Evolutionary conservation across 2,113 vertebrate genomes (phyloP).

Genomic region (Mastomys coucha): DNA sequence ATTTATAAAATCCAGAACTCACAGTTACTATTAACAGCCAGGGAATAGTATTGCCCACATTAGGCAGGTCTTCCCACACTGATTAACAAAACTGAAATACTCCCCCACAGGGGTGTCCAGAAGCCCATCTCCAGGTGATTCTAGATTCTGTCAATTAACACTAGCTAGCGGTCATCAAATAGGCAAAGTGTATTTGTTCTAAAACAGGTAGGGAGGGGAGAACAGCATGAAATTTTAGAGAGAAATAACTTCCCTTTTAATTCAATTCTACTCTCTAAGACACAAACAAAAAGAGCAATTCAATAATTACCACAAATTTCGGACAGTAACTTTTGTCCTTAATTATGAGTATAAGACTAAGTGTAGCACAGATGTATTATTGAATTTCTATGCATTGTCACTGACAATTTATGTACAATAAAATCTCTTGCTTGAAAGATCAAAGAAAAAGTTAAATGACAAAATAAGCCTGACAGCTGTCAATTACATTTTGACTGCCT

Average conservation of each 20-base stretch:
- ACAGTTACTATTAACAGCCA: neutral
- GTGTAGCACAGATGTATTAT: neutral
- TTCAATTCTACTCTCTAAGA: neutral
- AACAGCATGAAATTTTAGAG: neutral
- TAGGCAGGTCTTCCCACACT: neutral
- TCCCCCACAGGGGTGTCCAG: neutral
- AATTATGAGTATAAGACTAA: constrained; percentile 21
- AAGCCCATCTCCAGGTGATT: neutral
- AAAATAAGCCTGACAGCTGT: neutral
- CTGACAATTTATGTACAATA: constrained; percentile 41
- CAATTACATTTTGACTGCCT: neutral
- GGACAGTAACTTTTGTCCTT: neutral
- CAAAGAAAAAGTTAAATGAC: constrained; percentile 53
- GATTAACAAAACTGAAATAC: neutral
- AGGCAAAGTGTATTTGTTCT: constrained; percentile 48
- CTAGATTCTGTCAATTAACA: neutral
- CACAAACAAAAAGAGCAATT: constrained; percentile 52
- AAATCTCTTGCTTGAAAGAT: constrained; percentile 18
- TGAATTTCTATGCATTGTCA: constrained; percentile 32
- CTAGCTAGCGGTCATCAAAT: neutral
- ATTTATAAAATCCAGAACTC: neutral
- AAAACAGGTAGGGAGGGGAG: neutral
- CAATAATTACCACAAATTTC: constrained; percentile 29
- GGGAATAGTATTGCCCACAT: neutral
- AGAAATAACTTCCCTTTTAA: constrained; percentile 30